These are phyloP conservation scores for Drosophila percnosoma DNA, from an alignment of 2,888 invertebrate genomes.

Conservation along the genomic window DNA sequence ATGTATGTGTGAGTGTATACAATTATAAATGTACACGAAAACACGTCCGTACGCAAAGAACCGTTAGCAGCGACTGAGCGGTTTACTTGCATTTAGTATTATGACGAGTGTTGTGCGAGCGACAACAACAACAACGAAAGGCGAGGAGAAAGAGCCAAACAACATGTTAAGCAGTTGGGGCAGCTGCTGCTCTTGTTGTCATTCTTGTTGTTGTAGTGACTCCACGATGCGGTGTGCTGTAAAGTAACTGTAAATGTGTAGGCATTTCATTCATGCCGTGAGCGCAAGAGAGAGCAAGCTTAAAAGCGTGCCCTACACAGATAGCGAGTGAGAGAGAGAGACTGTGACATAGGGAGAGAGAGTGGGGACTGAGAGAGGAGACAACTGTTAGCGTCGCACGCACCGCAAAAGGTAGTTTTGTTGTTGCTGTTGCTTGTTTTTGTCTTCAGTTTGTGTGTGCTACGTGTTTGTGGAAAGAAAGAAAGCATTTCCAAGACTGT, in stretches of 20 bases:
- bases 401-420: conserved; percentile 56
- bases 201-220: conserved; percentile 23
- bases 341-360: conserved; percentile 7
- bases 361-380: neutral
- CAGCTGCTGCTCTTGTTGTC: conserved; percentile 37
- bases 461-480: conserved; percentile 68
- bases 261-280: conserved; percentile 76
- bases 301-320: conserved; percentile 6
- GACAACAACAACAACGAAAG: conserved; percentile 33
- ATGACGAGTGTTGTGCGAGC: conserved; percentile 43
- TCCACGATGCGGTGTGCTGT: conserved; percentile 37
- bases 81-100: conserved; percentile 49
- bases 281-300: conserved; percentile 27
- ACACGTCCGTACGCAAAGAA: conserved; percentile 85
- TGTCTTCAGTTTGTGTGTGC: conserved; percentile 34
- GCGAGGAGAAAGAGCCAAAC: conserved; percentile 45
- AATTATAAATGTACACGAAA: conserved; percentile 34
- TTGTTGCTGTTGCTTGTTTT: conserved; percentile 18
- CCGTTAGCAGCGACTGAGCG: conserved; percentile 84
- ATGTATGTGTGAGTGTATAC: neutral
- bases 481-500: conserved; percentile 67
- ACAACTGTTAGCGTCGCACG: conserved; percentile 61
- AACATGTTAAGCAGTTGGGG: conserved; percentile 65
- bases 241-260: conserved; percentile 78
- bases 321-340: neutral